A percentile compares a stretch with the other conserved stretches of the same genome.
phyloP scores from a whole-genome alignment of 2,113 vertebrate genomes.

The Calidris pugnax region DNA sequence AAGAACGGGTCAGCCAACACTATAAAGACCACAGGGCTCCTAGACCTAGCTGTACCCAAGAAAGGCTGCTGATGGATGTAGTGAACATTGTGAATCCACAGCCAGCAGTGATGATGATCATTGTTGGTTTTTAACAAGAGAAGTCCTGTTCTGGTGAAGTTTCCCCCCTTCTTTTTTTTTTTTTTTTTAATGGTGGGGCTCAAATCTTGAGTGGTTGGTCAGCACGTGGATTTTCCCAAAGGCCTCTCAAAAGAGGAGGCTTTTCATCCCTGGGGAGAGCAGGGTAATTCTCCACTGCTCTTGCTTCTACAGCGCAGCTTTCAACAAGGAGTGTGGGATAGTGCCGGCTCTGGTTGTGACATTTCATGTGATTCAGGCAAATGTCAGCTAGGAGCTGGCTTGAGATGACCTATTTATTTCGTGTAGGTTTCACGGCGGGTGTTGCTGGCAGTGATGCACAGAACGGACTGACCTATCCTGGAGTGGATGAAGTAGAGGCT shows the following conservation, averaged over 20 bases:
- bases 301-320: background rate
- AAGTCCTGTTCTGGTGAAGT: background rate
- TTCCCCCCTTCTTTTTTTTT: accelerated
- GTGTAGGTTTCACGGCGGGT: accelerated
- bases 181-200: background rate
- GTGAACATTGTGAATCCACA: background rate
- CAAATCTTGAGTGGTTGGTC: background rate
- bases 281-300: background rate
- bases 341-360: background rate
- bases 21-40: background rate
- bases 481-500: background rate
- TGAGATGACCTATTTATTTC: background rate
- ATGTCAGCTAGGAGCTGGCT: background rate
- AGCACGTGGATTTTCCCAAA: background rate
- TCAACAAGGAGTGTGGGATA: background rate
- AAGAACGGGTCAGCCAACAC: background rate
- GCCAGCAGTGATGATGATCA: background rate
- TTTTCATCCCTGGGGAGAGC: background rate
- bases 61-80: background rate
- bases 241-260: background rate
- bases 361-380: background rate
- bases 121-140: background rate
- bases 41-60: background rate
- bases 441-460: background rate
- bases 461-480: background rate